Evolutionary conservation across 2,888 invertebrate genomes (phyloP), one percentile per base, ranked within the genome.

Genomic region (Protonemura montana): DNA sequence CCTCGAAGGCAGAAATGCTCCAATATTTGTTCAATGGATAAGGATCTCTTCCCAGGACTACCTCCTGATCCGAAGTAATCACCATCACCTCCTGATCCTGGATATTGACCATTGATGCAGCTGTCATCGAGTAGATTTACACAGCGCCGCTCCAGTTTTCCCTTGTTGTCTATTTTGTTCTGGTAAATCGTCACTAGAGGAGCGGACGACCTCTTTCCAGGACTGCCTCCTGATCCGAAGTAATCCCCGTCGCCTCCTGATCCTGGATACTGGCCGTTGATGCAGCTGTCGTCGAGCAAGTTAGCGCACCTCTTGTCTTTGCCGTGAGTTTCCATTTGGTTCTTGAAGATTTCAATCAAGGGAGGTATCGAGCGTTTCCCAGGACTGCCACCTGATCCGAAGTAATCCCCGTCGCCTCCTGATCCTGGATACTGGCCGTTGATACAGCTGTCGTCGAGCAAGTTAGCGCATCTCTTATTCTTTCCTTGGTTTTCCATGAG

Each of bases 211-310:
- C 88, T 35, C 80, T 88, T 88, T 25, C 87, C 87, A 1, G 87
- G 88, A 41, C 30, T 87, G 0, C 80, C 82, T 5, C 85, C 87
- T n/a, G 59, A 59, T 13, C 81, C 76, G 27, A 88, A 87, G 76
- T 87, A 87, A 30, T 85, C 83, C 13, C 80, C 86, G 28, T 88
- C 88, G 21, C 25, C 77, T 0, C 87, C 87, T 35, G 88, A 42
- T 0, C 87, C 88, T 25, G 87, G 84, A 28, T 86, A 80, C 0
- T 87, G 80, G 1, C 87, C 87, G 83, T 88, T 88, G 26, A 76
- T 86, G 85, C 88, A 88, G 42, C 86, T 87, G 21, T 87, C 87
- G 59, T 87, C 87, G 13, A 85, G 77, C 0, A 87, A 76, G 59
- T 88, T 88, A 5, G 82, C 78, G n/a, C 88, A 88, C 21, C 86